phyloP scores from a whole-genome alignment of 2,797 vertebrate genomes.

The Sebastes nivosus region DNA sequence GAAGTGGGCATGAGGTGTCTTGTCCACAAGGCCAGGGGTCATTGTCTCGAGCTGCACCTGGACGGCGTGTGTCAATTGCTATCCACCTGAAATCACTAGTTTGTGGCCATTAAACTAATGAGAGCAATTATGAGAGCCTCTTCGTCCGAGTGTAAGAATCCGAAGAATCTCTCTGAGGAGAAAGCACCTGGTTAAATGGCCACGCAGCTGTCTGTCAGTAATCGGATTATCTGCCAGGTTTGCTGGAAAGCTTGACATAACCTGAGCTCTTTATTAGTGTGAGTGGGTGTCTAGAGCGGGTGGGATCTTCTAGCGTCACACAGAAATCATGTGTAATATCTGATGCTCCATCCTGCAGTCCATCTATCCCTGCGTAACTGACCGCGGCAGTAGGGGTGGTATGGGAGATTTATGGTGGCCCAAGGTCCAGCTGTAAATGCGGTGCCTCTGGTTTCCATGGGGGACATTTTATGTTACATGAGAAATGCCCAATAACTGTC shows the following conservation, averaged over 20 bases:
- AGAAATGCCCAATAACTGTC: slow-evolving; percentile 52
- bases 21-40: slow-evolving; percentile 55
- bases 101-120: slow-evolving; percentile 70
- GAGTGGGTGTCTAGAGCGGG: not conserved
- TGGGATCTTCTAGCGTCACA: not conserved
- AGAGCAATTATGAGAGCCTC: slow-evolving; percentile 69
- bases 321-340: not conserved
- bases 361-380: not conserved
- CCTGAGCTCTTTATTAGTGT: slow-evolving; percentile 6
- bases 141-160: slow-evolving; percentile 67
- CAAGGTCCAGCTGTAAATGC: slow-evolving; percentile 48
- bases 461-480: slow-evolving; percentile 27
- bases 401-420: slow-evolving; percentile 52
- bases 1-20: slow-evolving; percentile 57
- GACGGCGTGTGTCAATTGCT: slow-evolving; percentile 45
- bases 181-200: slow-evolving; percentile 76
- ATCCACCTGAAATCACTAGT: slow-evolving; percentile 49
- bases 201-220: slow-evolving; percentile 64
- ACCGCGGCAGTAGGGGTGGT: not conserved
- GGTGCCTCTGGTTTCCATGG: slow-evolving; percentile 59
- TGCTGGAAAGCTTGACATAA: slow-evolving; percentile 16
- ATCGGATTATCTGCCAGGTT: slow-evolving; percentile 15
- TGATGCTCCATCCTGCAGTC: not conserved
- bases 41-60: slow-evolving; percentile 70
- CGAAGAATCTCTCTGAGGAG: slow-evolving; percentile 70